Conservation (phyloP, 2,797 vertebrate species). For the Melopsittacus undulatus region DNA sequence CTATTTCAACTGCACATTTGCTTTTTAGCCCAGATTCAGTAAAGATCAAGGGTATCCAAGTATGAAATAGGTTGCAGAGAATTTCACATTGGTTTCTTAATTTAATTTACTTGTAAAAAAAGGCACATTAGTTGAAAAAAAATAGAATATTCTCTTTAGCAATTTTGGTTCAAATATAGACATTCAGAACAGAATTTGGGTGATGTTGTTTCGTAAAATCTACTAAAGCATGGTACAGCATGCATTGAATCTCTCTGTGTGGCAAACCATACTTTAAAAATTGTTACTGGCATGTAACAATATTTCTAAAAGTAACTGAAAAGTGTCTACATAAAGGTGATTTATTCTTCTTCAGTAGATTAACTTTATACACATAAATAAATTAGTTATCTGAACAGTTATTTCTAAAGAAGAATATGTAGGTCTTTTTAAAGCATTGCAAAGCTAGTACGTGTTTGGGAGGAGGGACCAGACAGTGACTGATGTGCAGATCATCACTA, state of each 20-base stretch:
- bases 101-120: constrained; percentile 69
- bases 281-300: background rate
- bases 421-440: background rate
- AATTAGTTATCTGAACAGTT: background rate
- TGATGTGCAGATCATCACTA: background rate
- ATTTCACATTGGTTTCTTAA: constrained; percentile 72
- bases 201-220: background rate
- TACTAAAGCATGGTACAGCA: background rate
- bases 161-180: constrained; percentile 63
- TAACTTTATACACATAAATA: background rate
- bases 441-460: background rate
- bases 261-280: background rate
- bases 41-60: constrained; percentile 77
- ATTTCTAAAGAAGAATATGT: background rate
- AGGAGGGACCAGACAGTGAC: background rate
- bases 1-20: constrained; percentile 62
- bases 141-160: constrained; percentile 36
- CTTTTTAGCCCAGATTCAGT: constrained; percentile 66
- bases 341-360: background rate
- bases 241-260: background rate
- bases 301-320: background rate
- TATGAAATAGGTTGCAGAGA: constrained; percentile 72
- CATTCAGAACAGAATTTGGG: background rate
- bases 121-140: constrained; percentile 55
- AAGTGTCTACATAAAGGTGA: background rate